A percentile compares a stretch with the other conserved stretches of the same genome.
Evolutionary conservation across 2,888 invertebrate species (phyloP).

Genomic region (Drosophila birchii): DNA sequence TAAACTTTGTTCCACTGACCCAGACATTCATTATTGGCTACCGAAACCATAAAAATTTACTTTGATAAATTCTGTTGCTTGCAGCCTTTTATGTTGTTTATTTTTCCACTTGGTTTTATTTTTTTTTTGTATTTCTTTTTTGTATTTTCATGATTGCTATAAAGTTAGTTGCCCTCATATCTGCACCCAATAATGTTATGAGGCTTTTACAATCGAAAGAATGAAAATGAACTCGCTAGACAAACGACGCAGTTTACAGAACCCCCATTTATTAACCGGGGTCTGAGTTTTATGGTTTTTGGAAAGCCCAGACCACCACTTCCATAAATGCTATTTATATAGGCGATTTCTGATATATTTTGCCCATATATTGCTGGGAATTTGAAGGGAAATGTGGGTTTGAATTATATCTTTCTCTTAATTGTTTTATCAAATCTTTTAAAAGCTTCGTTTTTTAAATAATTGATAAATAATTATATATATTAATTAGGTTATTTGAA

Average conservation of each 20-base stretch:
- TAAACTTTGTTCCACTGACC: neutral
- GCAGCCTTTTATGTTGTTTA: neutral
- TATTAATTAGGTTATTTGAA: neutral
- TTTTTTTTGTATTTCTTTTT: neutral
- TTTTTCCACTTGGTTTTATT: neutral
- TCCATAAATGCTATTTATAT: slow-evolving; percentile 30
- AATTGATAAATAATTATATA: neutral
- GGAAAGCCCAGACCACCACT: slow-evolving; percentile 12
- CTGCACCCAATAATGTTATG: slow-evolving; percentile 25
- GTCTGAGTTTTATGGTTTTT: slow-evolving; percentile 24
- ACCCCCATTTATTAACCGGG: slow-evolving; percentile 21
- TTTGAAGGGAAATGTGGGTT: neutral
- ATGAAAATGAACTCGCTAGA: slow-evolving; percentile 30
- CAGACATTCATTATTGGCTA: slow-evolving; percentile 20
- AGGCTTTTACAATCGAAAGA: slow-evolving; percentile 18
- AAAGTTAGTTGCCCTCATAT: slow-evolving; percentile 29
- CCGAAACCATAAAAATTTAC: slow-evolving; percentile 23
- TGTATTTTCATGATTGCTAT: slow-evolving; percentile 27
- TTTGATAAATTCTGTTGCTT: slow-evolving; percentile 10
- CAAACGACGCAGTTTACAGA: slow-evolving; percentile 42
- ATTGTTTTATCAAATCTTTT: neutral
- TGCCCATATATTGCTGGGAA: neutral
- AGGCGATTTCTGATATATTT: neutral
- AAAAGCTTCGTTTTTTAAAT: neutral
- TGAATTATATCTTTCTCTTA: too few species aligned